Evolutionary conservation across 2,797 vertebrate species (phyloP).

Genomic region (Rhincodon typus): DNA sequence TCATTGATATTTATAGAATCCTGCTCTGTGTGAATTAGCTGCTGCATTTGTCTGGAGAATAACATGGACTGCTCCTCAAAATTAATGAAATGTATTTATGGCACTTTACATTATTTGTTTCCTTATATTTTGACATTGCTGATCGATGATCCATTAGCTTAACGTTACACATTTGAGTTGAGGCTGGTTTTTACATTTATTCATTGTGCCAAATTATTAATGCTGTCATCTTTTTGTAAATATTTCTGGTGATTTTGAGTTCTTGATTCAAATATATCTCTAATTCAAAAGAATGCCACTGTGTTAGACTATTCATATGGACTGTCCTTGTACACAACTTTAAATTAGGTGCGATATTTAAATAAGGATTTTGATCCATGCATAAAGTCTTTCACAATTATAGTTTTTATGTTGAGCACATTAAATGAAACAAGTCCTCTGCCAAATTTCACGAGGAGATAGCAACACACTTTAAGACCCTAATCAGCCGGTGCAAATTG

Average conservation of each 20-base stretch:
- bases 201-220: background rate
- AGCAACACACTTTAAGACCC: background rate
- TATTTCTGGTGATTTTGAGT: background rate
- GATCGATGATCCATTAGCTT: background rate
- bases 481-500: slow-evolving; percentile 29
- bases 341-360: slow-evolving; percentile 16
- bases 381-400: slow-evolving; percentile 10
- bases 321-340: background rate
- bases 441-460: slow-evolving; percentile 5
- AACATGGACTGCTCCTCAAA: background rate
- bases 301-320: background rate
- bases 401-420: slow-evolving; percentile 24
- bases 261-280: background rate
- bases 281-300: background rate
- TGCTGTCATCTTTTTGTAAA: background rate
- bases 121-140: background rate
- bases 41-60: background rate
- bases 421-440: background rate
- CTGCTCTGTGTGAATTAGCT: background rate
- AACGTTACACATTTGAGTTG: background rate
- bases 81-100: background rate
- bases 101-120: background rate
- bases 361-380: slow-evolving; percentile 29
- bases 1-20: background rate
- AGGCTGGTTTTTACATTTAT: background rate